phyloP scores from a whole-genome alignment of 2,797 vertebrate genomes.

The Enoplosus armatus region DNA sequence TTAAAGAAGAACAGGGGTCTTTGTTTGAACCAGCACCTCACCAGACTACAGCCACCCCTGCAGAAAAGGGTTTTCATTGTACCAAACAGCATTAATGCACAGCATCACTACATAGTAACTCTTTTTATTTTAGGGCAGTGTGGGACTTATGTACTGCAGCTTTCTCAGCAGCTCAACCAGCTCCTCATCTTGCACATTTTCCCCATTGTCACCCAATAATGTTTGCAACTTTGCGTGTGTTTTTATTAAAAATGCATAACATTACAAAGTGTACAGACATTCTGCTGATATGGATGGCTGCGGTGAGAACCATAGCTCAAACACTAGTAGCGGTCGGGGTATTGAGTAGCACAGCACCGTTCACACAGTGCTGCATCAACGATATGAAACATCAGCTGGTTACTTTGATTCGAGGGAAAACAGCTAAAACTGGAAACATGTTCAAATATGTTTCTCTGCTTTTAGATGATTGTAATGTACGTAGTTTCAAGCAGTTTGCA shows the following conservation, averaged over 20 bases:
- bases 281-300: conserved; percentile 51
- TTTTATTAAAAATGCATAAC: conserved; percentile 70
- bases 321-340: conserved; percentile 44
- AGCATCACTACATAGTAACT: background rate
- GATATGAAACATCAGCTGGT: conserved; percentile 46
- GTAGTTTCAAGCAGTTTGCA: conserved; percentile 15
- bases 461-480: conserved; percentile 13
- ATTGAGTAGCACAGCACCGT: conserved; percentile 49
- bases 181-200: conserved; percentile 15
- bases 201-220: conserved; percentile 21
- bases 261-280: conserved; percentile 40
- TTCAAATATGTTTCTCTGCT: conserved; percentile 16
- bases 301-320: conserved; percentile 60
- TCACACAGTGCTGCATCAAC: conserved; percentile 40
- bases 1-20: background rate
- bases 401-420: conserved; percentile 42
- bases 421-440: conserved; percentile 25
- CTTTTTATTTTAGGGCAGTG: conserved; percentile 3
- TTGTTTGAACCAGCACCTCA: conserved; percentile 5
- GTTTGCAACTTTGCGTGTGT: conserved; percentile 35
- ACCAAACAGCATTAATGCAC: conserved; percentile 11
- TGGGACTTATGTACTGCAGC: conserved; percentile 22
- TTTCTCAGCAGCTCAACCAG: conserved; percentile 28
- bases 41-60: background rate
- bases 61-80: background rate